Percentiles rank a stretch among this genome's conserved stretches.
Conservation (phyloP, 2,113 vertebrate genomes). For the Ailuropoda melanoleuca region DNA sequence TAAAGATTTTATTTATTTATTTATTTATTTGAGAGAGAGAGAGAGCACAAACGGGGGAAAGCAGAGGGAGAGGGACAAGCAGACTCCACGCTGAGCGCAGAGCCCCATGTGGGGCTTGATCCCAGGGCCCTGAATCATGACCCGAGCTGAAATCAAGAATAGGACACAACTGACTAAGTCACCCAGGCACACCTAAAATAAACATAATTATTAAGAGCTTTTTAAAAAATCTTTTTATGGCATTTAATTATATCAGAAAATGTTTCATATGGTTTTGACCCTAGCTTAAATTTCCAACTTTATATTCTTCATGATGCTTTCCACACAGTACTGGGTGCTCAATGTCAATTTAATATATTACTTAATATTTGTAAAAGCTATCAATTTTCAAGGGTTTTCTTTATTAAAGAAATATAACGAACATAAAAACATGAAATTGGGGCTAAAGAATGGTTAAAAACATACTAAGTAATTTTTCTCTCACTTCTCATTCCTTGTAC, state of each 20-base stretch:
- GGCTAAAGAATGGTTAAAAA: neutral
- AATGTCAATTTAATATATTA: neutral
- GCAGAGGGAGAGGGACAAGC: no score
- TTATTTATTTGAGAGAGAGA: no score
- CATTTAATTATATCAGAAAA: neutral
- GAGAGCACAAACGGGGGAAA: no score
- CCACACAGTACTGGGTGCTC: neutral
- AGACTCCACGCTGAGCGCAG: no score
- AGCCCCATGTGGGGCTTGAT: no score
- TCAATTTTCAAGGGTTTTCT: neutral
- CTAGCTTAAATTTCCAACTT: slow-evolving; percentile 2
- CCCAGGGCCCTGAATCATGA: no score
- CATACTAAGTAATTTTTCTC: neutral
- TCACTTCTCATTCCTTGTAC: neutral
- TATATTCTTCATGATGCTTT: neutral
- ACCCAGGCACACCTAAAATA: no score
- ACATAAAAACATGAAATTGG: neutral
- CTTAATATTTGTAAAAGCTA: neutral
- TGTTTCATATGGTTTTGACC: neutral
- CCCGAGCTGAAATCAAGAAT: no score
- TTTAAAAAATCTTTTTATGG: neutral
- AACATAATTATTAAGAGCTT: neutral
- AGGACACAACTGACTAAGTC: no score
- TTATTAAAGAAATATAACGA: neutral
- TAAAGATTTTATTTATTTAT: no score